phyloP scores from a whole-genome alignment of 1,140 invertebrate species.

The Drosophila nigromelanica region DNA sequence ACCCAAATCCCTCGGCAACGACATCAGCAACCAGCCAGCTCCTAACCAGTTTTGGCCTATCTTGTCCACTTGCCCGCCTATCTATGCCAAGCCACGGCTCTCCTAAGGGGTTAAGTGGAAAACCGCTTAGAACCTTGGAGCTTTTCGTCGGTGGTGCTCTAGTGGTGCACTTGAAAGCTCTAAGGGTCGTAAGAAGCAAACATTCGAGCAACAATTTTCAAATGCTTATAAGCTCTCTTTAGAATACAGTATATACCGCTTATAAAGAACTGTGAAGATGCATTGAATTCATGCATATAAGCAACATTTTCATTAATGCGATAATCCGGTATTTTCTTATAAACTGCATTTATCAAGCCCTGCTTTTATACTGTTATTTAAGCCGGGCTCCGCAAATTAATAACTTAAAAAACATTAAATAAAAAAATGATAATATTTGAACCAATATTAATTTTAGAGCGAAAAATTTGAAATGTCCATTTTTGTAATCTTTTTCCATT shows the following conservation, averaged over 20 bases:
- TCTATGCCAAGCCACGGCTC: slow-evolving; percentile 51
- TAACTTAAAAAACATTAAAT: too few relatives aligned
- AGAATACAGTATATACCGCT: too few relatives aligned
- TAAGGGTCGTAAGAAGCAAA: slow-evolving; percentile 15
- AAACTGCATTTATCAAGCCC: too few relatives aligned
- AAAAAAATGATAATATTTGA: too few relatives aligned
- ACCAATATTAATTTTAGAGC: too few relatives aligned
- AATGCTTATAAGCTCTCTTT: neutral
- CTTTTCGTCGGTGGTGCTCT: slow-evolving; percentile 8
- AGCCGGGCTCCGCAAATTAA: neutral
- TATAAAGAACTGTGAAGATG: too few relatives aligned
- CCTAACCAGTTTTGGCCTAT: slow-evolving; percentile 65
- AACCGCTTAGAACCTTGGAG: slow-evolving; percentile 21
- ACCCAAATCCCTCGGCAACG: slow-evolving; percentile 32
- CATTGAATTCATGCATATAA: too few relatives aligned
- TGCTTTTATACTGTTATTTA: neutral
- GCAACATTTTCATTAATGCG: too few relatives aligned
- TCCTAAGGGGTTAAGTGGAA: slow-evolving; percentile 45
- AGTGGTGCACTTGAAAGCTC: slow-evolving; percentile 37
- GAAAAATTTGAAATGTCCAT: too few relatives aligned
- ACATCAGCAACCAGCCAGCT: slow-evolving; percentile 32
- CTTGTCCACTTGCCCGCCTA: slow-evolving; percentile 52
- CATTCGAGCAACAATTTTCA: slow-evolving; percentile 17
- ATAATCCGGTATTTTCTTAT: too few relatives aligned
- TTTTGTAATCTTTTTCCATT: too few relatives aligned